Base-by-base conservation (phyloP, 1,140 invertebrate species). In the Dendroctonus valens region DNA sequence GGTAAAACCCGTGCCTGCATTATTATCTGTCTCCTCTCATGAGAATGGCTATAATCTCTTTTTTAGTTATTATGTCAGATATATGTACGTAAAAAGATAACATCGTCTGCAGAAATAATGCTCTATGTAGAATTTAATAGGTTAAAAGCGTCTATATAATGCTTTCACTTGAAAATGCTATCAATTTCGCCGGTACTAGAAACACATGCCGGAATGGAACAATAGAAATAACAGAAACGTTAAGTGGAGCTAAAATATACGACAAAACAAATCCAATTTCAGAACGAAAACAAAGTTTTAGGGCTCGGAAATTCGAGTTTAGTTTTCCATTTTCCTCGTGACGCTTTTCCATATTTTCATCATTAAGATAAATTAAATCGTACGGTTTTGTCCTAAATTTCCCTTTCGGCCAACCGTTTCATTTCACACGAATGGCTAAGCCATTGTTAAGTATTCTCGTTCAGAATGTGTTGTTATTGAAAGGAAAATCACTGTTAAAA, bases 361-460 rank as follows among this genome's bases (percentile, higher is more conserved):
- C 55, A 58, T 58, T 58, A 58, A 58, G 55, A 58, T 58, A 58
- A 58, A 58, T 58, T 58, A 58, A 58, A 58, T 44, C 41, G 55
- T 44, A 42, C 55, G 55, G 39, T 52, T 26, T 37, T 52, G 53
- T 55, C 53, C 53, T 41, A 40, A 55, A 55, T 26, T 58, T 58
- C 41, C 55, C 37, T 11, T 39, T n/a, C 55, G 55, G 55, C n/a
- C 41, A 14, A n/a, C 41, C 42, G 14, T 55, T 55, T 26, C 14
- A 58, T 44, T 44, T 44, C 9, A 15, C 7, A 9, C 14, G 12
- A 46, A 51, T 7, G 9, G 49, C 49, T n/a, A 51, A 15, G 14
- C 55, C n/a, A 58, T 42, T 58, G 55, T 58, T 58, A 41, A 55
- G 41, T 15, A 55, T 52, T 52, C 26, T 26, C 26, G 12, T 55